Conservation (phyloP, 1,140 invertebrate genomes). For the Rhopalosiphum maidis region DNA sequence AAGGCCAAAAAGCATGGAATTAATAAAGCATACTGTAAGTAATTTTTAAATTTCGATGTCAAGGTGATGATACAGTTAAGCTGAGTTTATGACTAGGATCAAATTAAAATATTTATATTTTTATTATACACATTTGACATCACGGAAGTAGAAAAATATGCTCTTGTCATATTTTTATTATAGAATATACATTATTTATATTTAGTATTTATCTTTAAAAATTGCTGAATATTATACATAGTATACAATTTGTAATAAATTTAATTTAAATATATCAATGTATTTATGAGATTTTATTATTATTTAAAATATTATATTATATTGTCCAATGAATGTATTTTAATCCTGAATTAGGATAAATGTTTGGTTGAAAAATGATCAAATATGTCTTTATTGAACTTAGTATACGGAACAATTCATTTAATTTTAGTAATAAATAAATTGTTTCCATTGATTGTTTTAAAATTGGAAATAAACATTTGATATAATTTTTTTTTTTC, state of each 20-base stretch:
- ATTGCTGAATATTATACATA: too few species aligned
- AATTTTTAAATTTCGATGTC: neutral
- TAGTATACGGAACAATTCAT: neutral
- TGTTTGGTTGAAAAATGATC: neutral
- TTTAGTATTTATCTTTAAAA: too few species aligned
- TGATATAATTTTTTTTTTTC: neutral
- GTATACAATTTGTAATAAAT: too few species aligned
- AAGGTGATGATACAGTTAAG: neutral
- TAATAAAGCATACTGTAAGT: neutral
- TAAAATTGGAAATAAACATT: neutral
- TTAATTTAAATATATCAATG: too few species aligned
- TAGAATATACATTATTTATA: neutral
- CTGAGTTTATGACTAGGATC: neutral
- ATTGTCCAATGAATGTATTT: neutral
- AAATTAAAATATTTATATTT: neutral
- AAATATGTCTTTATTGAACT: neutral
- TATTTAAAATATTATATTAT: neutral
- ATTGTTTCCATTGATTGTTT: neutral
- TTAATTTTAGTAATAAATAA: neutral
- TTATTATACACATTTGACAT: neutral
- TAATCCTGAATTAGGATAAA: neutral
- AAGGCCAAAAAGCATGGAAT: neutral
- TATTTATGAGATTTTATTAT: neutral
- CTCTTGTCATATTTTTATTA: neutral
- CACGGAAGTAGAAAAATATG: neutral